Percentiles rank a stretch among this genome's conserved stretches.
These are phyloP conservation scores for Carcharodon carcharias DNA, from an alignment of 2,797 vertebrate genomes.

Conservation along the genomic window DNA sequence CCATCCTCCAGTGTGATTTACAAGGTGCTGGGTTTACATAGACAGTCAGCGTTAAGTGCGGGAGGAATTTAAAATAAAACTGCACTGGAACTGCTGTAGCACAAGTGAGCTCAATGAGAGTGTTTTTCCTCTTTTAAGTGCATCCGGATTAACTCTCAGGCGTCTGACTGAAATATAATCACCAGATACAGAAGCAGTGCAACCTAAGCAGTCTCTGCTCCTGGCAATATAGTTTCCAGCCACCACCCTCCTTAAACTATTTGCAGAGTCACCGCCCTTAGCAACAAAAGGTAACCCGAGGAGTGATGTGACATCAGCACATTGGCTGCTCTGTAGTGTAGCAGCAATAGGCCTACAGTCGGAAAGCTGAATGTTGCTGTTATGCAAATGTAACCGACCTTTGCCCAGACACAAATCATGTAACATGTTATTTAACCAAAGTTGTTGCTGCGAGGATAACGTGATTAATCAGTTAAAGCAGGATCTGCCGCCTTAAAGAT, in stretches of 20 bases:
- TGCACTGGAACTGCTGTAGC: neutral
- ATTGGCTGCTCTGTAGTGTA: neutral
- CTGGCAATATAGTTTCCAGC: neutral
- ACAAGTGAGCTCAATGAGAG: neutral
- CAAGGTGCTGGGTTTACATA: neutral
- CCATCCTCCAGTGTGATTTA: neutral
- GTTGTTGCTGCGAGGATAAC: neutral
- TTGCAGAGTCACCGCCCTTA: neutral
- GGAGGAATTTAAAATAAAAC: neutral
- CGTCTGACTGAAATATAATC: neutral
- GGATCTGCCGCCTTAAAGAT: neutral
- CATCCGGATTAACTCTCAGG: neutral
- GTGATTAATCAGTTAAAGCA: neutral
- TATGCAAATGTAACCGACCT: neutral
- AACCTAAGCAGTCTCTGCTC: neutral
- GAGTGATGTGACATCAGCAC: neutral
- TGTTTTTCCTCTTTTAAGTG: neutral
- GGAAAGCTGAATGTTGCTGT: neutral
- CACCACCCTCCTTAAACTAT: neutral
- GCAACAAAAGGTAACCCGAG: neutral
- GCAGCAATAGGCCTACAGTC: neutral
- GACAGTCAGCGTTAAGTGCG: neutral
- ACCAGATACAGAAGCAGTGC: neutral
- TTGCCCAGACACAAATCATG: neutral
- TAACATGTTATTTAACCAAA: neutral